These are phyloP conservation scores for Falcunculus frontatus DNA, from an alignment of 2,113 vertebrate genomes.

Conservation along the genomic window DNA sequence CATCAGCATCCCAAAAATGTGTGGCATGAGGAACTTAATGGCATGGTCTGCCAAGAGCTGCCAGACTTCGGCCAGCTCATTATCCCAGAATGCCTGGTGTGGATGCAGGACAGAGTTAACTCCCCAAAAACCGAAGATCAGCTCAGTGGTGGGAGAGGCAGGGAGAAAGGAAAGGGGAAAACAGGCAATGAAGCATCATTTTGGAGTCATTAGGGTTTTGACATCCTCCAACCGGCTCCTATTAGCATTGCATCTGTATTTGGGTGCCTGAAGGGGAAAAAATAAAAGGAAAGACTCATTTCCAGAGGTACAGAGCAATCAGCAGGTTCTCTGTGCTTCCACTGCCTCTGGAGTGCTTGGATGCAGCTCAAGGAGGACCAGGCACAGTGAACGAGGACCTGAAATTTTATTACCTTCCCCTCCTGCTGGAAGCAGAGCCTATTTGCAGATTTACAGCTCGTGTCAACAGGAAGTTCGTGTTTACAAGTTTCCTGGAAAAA, in stretches of 20 bases:
- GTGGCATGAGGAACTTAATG: rapidly evolving
- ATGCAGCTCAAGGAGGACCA: not conserved
- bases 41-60: not conserved
- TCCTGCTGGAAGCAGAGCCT: not conserved
- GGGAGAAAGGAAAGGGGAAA: not conserved
- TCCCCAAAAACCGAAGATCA: not conserved
- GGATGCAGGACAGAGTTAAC: not conserved
- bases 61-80: not conserved
- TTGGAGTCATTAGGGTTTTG: not conserved
- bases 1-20: not conserved
- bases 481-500: conserved; percentile 48
- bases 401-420: not conserved
- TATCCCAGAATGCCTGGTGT: not conserved
- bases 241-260: not conserved
- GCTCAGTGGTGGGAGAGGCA: not conserved
- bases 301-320: not conserved
- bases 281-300: not conserved
- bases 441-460: not conserved
- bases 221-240: not conserved
- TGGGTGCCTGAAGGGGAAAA: not conserved
- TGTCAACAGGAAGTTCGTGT: conserved; percentile 38
- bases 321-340: not conserved
- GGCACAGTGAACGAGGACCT: not conserved
- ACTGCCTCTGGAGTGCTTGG: not conserved
- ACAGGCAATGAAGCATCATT: not conserved